Evolutionary conservation across 2,888 invertebrate species (phyloP), one percentile per base, ranked within the genome.

Genomic region (Prenolepis imparis): DNA sequence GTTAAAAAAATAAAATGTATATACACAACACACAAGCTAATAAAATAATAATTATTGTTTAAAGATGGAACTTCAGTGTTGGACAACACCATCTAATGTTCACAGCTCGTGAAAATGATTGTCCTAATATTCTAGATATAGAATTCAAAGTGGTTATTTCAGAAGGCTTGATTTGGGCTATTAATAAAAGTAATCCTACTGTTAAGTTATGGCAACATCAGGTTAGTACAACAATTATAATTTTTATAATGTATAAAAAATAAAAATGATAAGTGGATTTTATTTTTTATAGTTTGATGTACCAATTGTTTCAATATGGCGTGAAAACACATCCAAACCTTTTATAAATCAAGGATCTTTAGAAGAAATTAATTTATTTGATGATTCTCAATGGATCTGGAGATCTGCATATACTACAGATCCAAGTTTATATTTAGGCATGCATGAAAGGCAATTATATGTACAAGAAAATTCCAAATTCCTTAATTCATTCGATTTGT

Each of bases 1-100:
- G 8, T 75, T 39, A 24, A 78, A 1, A 1, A 36, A 57, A 77
- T 24, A 41, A 66, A 63, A 52, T n/a, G 44, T 48, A 4, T 39
- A 63, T 67, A 41, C 11, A n/a, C n/a, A n/a, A n/a, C n/a, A n/a
- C 18, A 57, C 55, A 39, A 84, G 6, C 74, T 52, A 52, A 48
- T 18, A 48, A 48, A 70, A n/a, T 44, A 24, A 57, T 24, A n/a
- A 68, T 63, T 63, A n/a, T 81, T 75, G 41, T 61, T 84, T 55
- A 39, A 52, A 96, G 98, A 93, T 99, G 99, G 99, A 99, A 99
- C 95, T 99, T 98, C 94, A 98, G 98, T 94, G 99, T 99, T 32
- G 98, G 98, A 0, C 97, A 98, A 89, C 98, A 98, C 94, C 97
- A 98, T 90, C 93, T 99, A 72, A 97, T 97, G 80, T 83, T 97